phyloP scores from a whole-genome alignment of 2,113 vertebrate species.

The Colaptes auratus region DNA sequence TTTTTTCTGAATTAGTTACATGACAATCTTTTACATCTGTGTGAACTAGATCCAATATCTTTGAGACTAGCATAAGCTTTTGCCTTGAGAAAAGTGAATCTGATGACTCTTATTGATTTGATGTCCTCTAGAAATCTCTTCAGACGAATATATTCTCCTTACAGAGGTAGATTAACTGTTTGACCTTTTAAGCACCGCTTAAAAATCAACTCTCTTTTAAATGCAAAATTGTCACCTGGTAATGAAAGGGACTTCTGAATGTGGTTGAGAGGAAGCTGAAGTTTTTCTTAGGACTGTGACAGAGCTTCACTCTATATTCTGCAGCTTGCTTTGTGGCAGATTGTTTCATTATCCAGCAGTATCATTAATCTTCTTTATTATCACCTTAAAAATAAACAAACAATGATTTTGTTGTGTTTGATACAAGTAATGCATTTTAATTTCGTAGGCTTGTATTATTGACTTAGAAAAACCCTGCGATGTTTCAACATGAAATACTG shows the following conservation, averaged over 20 bases:
- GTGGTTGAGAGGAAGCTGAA: constrained; percentile 35
- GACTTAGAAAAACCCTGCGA: constrained; percentile 56
- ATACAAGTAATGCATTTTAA: constrained; percentile 82
- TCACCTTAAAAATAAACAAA: constrained; percentile 84
- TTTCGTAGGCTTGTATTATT: constrained; percentile 71
- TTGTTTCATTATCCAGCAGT: constrained; percentile 80
- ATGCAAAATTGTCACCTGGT: constrained; percentile 59
- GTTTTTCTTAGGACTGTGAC: constrained; percentile 17
- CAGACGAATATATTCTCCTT: constrained; percentile 41
- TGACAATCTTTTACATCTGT: not conserved
- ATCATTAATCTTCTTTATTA: constrained; percentile 85
- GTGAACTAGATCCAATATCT: not conserved
- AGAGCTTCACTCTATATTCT: constrained; percentile 71
- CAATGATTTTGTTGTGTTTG: constrained; percentile 81
- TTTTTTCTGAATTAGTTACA: not conserved
- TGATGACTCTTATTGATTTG: constrained; percentile 62
- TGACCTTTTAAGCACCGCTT: constrained; percentile 63
- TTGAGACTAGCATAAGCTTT: not conserved
- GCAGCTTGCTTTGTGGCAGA: constrained; percentile 72
- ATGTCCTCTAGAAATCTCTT: constrained; percentile 65
- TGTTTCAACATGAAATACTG: constrained; percentile 69
- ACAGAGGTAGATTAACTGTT: constrained; percentile 67
- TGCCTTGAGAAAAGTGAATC: constrained; percentile 28
- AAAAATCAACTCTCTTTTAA: constrained; percentile 69
- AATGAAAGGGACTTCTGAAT: constrained; percentile 63